Evolutionary conservation across 2,888 invertebrate species (phyloP), one percentile per base, ranked within the genome.

Genomic region (Biston betularia): DNA sequence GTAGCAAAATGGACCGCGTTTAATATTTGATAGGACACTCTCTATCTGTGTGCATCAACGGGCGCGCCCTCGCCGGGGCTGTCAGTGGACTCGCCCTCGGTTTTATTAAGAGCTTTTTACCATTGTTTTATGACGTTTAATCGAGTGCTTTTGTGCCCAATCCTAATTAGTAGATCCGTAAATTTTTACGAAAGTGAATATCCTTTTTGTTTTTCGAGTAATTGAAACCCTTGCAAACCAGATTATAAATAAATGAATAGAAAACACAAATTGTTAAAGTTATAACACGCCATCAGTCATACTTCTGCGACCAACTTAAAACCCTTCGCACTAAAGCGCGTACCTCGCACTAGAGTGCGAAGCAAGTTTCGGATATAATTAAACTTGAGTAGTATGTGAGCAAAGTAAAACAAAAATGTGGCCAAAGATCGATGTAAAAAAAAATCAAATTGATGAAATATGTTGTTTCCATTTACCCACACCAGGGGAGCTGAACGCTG

Each of bases 1-100:
- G 80, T 72, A 78, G 75, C 76, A 73, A 83, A 85, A 82, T 79
- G 81, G 77, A 80, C 79, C 80, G 76, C 80, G 82, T 84, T 86
- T 83, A 83, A 84, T 86, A 85, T 83, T 85, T 84, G 81, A 83
- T 86, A 81, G 78, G 79, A 75, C 76, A 70, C 67, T 78, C 78
- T 76, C 76, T 85, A 83, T 83, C 83, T 81, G 77, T 81, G 77
- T 81, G 79, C 80, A 83, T 81, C 83, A 83, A 81, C 81, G 79
- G 38, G 38, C 38, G 38, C 38, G 38, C 38, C 38, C 38, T 38
- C 8, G 76, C 79, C 75, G 78, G 78, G 81, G 73, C 79, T 78
- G 78, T 77, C 80, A 76, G 69, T 71, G 77, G 69, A 73, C 77
- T 77, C 71, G 63, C 77, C 79, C 79, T 78, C 72, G 67, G 68